Percentiles rank a stretch among this genome's conserved stretches.
Conservation (phyloP, 2,113 vertebrate species). For the Hucho hucho region DNA sequence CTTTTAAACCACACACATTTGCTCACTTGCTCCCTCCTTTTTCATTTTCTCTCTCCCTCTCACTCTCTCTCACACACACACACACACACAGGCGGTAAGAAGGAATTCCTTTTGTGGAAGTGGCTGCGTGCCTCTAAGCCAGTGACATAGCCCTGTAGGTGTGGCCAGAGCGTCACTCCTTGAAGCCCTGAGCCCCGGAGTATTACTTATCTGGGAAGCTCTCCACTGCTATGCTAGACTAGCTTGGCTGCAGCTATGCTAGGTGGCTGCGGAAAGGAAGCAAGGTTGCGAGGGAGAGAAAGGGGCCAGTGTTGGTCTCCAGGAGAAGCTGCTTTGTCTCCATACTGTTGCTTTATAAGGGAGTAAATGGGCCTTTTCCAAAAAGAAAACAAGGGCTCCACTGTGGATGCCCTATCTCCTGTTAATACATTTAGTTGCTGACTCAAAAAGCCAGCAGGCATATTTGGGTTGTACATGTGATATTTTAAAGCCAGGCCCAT, state of each 20-base stretch:
- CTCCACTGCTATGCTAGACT: constrained; percentile 68
- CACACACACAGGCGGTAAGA: constrained; percentile 61
- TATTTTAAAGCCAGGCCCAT: constrained; percentile 30
- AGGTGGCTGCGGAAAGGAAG: constrained; percentile 36
- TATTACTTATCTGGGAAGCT: constrained; percentile 79
- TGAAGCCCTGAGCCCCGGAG: constrained; percentile 63
- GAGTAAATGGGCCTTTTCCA: constrained; percentile 28
- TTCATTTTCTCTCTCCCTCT: neutral
- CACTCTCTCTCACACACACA: constrained; percentile 29
- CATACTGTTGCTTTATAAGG: constrained; percentile 51
- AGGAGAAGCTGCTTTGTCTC: constrained; percentile 38
- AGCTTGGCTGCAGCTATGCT: constrained; percentile 38
- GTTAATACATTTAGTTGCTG: constrained; percentile 22
- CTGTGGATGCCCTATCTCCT: constrained; percentile 17
- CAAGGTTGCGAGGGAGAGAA: constrained; percentile 11
- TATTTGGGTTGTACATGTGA: constrained; percentile 8
- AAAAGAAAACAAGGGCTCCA: constrained; percentile 21
- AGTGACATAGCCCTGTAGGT: constrained; percentile 61
- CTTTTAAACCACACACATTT: constrained; percentile 44
- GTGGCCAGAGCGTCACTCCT: constrained; percentile 56
- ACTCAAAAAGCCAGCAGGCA: constrained; percentile 17
- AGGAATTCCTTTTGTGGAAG: constrained; percentile 86
- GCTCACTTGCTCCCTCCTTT: neutral
- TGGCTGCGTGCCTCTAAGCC: constrained; percentile 59
- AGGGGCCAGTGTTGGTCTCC: constrained; percentile 5